phyloP scores from a whole-genome alignment of 2,797 vertebrate species.

The Aeoliscus strigatus region DNA sequence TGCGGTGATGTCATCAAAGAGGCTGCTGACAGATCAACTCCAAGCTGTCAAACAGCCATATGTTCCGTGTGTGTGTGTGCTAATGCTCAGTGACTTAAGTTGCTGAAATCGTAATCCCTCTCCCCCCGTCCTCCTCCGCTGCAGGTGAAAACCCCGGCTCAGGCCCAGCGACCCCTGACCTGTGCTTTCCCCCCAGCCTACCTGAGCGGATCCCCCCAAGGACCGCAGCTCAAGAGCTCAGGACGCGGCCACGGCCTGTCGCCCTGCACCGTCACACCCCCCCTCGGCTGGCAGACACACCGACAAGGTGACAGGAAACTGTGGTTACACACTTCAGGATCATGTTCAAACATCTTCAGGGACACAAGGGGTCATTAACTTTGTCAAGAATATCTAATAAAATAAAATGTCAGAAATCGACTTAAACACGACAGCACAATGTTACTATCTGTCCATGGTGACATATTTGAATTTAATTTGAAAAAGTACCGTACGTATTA shows the following conservation, averaged over 20 bases:
- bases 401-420: too few species aligned
- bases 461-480: too few species aligned
- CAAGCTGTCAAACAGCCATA: constrained; percentile 37
- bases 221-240: constrained; percentile 43
- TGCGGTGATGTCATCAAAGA: too few species aligned
- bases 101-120: constrained; percentile 29
- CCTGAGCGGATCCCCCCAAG: constrained; percentile 44
- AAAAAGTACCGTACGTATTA: too few species aligned
- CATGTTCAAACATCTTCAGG: too few species aligned
- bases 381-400: too few species aligned
- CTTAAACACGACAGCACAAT: too few species aligned
- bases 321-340: neutral
- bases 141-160: constrained; percentile 69
- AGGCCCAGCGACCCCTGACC: constrained; percentile 59
- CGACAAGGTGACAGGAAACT: constrained; percentile 37
- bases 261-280: constrained; percentile 31
- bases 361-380: too few species aligned
- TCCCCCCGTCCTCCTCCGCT: constrained; percentile 29
- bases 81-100: too few species aligned
- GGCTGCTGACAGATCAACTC: too few species aligned
- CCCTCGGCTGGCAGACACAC: constrained; percentile 38
- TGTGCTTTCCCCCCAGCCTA: constrained; percentile 71
- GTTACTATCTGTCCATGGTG: too few species aligned
- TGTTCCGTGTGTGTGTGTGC: constrained; percentile 34
- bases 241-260: constrained; percentile 29